These are phyloP conservation scores for human (Homo sapiens) DNA, from an alignment of 2,113 vertebrate genomes.

Conservation along the genomic window DNA sequence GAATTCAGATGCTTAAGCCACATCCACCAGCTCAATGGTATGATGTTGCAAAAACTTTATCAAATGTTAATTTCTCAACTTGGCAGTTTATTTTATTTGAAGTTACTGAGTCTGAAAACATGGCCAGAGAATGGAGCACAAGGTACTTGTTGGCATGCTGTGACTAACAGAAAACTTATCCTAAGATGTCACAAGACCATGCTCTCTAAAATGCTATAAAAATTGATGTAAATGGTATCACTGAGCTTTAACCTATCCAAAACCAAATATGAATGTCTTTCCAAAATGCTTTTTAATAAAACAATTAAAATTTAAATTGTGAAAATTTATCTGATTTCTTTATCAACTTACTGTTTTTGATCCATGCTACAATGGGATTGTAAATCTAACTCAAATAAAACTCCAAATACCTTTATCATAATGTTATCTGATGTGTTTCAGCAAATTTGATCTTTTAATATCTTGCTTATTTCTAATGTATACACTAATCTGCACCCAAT, in stretches of 20 bases:
- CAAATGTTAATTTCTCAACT: slow-evolving; percentile 19
- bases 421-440: background rate
- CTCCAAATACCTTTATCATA: background rate
- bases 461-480: slow-evolving; percentile 1
- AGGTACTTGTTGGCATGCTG: background rate
- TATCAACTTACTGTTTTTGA: background rate
- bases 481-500: background rate
- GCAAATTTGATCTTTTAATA: background rate
- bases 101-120: slow-evolving; percentile 22
- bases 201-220: background rate
- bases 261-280: slow-evolving; percentile 4
- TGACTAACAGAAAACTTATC: background rate
- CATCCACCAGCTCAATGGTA: background rate
- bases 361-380: background rate
- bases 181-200: background rate
- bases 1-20: background rate
- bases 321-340: background rate
- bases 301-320: background rate
- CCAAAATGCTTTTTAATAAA: slow-evolving; percentile 28
- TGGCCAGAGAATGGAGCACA: background rate
- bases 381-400: background rate
- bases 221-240: background rate
- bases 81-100: background rate
- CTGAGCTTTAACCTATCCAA: background rate
- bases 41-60: background rate